Conservation (phyloP, 2,113 vertebrate species). For the Ardeotis arabs region DNA sequence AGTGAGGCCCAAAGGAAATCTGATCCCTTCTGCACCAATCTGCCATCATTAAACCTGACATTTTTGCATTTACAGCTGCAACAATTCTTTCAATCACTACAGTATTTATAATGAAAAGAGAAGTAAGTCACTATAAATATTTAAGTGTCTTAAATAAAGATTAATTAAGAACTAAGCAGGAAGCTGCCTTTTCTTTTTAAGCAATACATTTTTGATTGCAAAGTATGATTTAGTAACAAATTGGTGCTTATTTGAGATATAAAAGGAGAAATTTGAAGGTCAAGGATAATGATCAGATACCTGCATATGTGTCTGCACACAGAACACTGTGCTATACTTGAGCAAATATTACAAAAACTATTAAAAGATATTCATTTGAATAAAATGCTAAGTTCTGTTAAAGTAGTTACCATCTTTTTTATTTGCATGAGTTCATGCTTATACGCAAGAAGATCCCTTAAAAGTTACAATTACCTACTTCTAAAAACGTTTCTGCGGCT, state of each 20-base stretch:
- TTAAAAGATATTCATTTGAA: background rate
- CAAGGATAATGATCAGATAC: background rate
- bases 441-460: background rate
- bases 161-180: conserved; percentile 14
- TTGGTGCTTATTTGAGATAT: background rate
- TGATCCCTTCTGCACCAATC: background rate
- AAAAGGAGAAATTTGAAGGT: conserved; percentile 14
- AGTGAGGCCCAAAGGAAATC: background rate
- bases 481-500: background rate
- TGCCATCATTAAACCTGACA: background rate
- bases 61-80: background rate
- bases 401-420: background rate
- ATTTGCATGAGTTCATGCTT: background rate
- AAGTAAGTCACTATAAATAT: background rate
- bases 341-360: background rate
- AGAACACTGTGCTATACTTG: background rate
- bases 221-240: background rate
- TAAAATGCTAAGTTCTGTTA: background rate
- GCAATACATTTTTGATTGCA: conserved; percentile 8
- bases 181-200: conserved; percentile 30
- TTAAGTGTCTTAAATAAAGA: conserved; percentile 27
- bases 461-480: background rate
- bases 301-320: background rate
- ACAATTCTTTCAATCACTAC: background rate
- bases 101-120: background rate